A percentile compares a stretch with the other conserved stretches of the same genome.
Evolutionary conservation across 2,797 vertebrate species (phyloP).

Genomic region (Microctenopoma steveboyesi): DNA sequence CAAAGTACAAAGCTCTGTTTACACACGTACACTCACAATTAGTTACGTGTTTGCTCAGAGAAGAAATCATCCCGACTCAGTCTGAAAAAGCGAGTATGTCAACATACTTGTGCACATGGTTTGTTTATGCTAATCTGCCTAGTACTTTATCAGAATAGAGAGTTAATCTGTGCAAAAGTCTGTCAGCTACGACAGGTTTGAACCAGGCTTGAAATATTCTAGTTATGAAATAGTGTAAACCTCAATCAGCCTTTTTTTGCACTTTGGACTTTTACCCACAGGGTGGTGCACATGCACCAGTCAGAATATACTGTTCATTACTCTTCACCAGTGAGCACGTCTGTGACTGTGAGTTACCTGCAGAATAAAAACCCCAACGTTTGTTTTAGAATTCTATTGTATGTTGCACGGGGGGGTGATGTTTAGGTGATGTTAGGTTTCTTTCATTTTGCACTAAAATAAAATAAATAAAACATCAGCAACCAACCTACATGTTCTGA

Average conservation of each 20-base stretch:
- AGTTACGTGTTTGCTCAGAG: conserved; percentile 43
- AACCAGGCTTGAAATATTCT: not conserved
- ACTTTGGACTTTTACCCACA: conserved; percentile 56
- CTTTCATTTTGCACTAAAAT: too few relatives aligned
- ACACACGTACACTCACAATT: conserved; percentile 38
- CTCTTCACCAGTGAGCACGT: too few relatives aligned
- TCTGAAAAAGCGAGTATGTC: conserved; percentile 16
- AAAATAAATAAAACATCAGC: too few relatives aligned
- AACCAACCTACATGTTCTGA: too few relatives aligned
- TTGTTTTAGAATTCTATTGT: too few relatives aligned
- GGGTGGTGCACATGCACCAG: conserved; percentile 65
- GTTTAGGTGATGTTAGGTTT: too few relatives aligned
- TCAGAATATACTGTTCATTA: not conserved
- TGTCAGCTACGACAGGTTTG: not conserved
- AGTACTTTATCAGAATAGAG: not conserved
- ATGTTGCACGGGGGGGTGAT: too few relatives aligned
- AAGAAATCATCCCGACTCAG: not conserved
- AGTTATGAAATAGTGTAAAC: not conserved
- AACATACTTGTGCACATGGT: not conserved
- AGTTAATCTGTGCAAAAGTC: not conserved
- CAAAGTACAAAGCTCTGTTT: conserved; percentile 82
- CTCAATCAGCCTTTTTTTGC: conserved; percentile 2
- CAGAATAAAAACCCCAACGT: too few relatives aligned
- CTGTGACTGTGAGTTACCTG: too few relatives aligned
- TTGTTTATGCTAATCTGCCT: not conserved